Evolutionary conservation across 1,140 invertebrate genomes (phyloP), one percentile per base, ranked within the genome.

Genomic region (Dendroctonus valens): DNA sequence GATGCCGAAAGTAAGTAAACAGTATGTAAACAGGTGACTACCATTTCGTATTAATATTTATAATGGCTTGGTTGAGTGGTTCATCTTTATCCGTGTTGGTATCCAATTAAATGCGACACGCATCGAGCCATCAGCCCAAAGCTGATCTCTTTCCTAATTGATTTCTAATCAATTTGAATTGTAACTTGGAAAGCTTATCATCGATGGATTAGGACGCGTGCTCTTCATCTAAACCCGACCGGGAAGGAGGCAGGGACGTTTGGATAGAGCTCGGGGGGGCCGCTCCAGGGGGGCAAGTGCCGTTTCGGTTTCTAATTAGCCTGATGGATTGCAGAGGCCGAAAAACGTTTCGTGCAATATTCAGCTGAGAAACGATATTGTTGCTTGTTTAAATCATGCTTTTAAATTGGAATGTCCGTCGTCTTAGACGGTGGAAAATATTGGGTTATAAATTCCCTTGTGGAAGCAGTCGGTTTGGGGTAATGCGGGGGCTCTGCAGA

Each of bases 301-400:
- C 9, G 44, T 46, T 71, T 70, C 55, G 63, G 62, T 66, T 70
- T 70, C 69, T 66, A 70, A 70, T 70, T 69, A 71, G 59, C 26
- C 63, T 71, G 69, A 71, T 71, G 62, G 69, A 70, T 71, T 63
- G 69, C 67, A 53, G 58, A 51, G 53, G 26, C 54, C 62, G 7
- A 55, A 61, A 65, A 65, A 65, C 51, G 53, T 58, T 65, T 57
- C 62, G 53, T 65, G 62, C 62, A 65, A 65, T 65, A 65, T 65
- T 65, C 62, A 40, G 12, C 37, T 41, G 50, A 44, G 14, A 44
- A 50, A 68, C 54, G 60, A 57, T 68, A 63, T 68, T 63, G 54
- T 68, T 68, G 53, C 53, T 48, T 41, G 62, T 65, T 66, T 69
- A 69, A 65, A 65, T 69, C 61, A 60, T 60, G 37, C 15, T 62